These are phyloP conservation scores for Dyspetes luteomarginatus DNA, from an alignment of 2,888 invertebrate genomes.

Conservation along the genomic window DNA sequence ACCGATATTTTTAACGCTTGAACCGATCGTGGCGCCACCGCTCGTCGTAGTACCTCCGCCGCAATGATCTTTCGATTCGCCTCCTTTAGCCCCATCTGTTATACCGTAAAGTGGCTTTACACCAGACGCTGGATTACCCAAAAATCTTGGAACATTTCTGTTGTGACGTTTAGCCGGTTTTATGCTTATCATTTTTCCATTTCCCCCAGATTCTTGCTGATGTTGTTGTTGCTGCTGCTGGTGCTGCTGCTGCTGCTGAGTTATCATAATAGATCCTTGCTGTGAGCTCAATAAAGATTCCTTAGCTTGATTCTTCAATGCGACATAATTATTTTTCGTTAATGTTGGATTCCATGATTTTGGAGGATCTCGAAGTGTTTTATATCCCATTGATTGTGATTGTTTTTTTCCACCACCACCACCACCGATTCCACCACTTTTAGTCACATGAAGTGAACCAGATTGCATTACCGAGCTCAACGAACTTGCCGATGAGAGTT, in stretches of 20 bases:
- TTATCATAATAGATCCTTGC: constrained; percentile 15
- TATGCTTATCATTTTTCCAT: constrained; percentile 75
- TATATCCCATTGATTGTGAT: constrained; percentile 84
- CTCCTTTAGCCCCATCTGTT: constrained; percentile 79
- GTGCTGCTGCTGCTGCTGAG: constrained; percentile 41
- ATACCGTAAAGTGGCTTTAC: constrained; percentile 86
- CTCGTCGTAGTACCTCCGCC: constrained; percentile 47
- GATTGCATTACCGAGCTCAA: constrained; percentile 47
- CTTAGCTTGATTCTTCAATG: constrained; percentile 80
- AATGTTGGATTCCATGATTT: constrained; percentile 87
- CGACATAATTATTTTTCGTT: constrained; percentile 83
- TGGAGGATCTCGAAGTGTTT: constrained; percentile 86
- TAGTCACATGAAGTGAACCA: constrained; percentile 68
- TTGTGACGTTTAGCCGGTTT: constrained; percentile 86
- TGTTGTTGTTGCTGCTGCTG: constrained; percentile 48
- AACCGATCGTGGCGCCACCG: constrained; percentile 30
- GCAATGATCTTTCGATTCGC: constrained; percentile 67
- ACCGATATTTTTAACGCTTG: constrained; percentile 66
- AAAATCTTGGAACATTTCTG: constrained; percentile 80
- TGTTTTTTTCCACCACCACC: constrained; percentile 57
- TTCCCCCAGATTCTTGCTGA: constrained; percentile 40
- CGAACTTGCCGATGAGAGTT: constrained; percentile 49
- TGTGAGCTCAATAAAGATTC: constrained; percentile 73
- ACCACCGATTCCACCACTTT: constrained; percentile 20
- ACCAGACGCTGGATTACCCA: constrained; percentile 86